A percentile compares a stretch with the other conserved stretches of the same genome.
Conservation (phyloP, 2,113 vertebrate species). For the Junco hyemalis region DNA sequence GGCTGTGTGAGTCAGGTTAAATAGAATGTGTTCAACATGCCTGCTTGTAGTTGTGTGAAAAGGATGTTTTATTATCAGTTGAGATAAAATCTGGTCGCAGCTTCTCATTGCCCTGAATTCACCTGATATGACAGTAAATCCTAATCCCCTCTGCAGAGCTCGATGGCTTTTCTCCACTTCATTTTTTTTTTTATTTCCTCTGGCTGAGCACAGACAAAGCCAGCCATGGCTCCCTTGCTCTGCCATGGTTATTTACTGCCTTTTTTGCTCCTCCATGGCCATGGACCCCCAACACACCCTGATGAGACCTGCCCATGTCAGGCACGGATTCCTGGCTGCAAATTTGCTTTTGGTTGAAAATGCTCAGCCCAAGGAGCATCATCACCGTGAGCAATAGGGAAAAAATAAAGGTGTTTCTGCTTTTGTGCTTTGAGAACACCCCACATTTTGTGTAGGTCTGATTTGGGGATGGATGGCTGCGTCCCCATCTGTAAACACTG, state of each 20-base stretch:
- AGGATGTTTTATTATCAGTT: slow-evolving; percentile 19
- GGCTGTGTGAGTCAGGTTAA: background rate
- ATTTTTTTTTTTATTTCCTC: background rate
- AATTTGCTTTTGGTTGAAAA: background rate
- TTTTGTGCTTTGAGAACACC: background rate
- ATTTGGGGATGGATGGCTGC: background rate
- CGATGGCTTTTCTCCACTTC: background rate
- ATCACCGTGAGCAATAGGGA: fast-evolving
- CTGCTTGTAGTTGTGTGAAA: background rate
- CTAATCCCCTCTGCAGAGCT: slow-evolving; percentile 26
- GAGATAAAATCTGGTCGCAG: background rate
- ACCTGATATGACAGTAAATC: slow-evolving; percentile 57
- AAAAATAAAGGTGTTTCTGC: background rate
- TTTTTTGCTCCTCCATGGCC: background rate
- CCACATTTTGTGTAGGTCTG: background rate
- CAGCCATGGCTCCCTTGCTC: background rate
- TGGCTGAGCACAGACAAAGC: background rate
- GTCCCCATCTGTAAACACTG: background rate
- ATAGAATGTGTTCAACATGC: background rate
- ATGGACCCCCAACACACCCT: fast-evolving
- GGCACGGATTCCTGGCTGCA: fast-evolving
- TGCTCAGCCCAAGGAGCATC: fast-evolving
- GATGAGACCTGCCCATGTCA: fast-evolving
- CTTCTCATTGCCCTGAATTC: slow-evolving; percentile 51
- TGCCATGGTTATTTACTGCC: background rate